Conservation (phyloP, 2,113 vertebrate species). For the Rostratula benghalensis region DNA sequence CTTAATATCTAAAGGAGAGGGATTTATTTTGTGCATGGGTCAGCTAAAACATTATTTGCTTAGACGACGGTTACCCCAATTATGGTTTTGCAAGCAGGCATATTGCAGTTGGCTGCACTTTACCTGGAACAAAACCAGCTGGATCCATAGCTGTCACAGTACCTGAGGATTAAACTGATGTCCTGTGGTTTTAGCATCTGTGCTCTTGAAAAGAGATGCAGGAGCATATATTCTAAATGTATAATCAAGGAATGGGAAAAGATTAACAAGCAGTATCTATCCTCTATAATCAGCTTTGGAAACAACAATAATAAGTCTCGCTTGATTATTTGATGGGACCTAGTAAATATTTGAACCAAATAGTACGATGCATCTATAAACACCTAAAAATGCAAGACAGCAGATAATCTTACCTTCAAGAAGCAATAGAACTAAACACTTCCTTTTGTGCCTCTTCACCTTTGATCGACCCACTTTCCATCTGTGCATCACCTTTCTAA, state of each 20-base stretch:
- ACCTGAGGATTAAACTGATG: constrained; percentile 62
- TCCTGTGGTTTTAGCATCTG: constrained; percentile 69
- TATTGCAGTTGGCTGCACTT: constrained; percentile 26
- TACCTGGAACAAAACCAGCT: constrained; percentile 44
- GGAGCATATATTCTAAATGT: not conserved
- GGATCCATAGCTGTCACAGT: constrained; percentile 45
- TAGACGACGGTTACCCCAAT: not conserved
- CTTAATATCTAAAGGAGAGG: not conserved
- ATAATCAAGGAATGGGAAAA: constrained; percentile 53
- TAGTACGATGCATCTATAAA: not conserved
- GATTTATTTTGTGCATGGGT: not conserved
- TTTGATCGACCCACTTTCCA: not conserved
- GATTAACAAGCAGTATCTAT: constrained; percentile 50
- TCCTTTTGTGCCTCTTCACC: not conserved
- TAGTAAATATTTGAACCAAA: constrained; percentile 1
- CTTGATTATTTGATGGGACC: not conserved
- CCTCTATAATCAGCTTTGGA: constrained; percentile 45
- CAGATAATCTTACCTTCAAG: not conserved
- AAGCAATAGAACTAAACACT: not conserved
- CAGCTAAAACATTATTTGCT: constrained; percentile 19
- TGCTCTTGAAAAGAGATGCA: constrained; percentile 19
- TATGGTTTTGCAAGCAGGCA: not conserved
- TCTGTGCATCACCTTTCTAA: not conserved
- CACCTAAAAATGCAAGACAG: not conserved
- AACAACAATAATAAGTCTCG: not conserved